phyloP scores from a whole-genome alignment of 2,113 vertebrate species.

The Agapornis roseicollis region DNA sequence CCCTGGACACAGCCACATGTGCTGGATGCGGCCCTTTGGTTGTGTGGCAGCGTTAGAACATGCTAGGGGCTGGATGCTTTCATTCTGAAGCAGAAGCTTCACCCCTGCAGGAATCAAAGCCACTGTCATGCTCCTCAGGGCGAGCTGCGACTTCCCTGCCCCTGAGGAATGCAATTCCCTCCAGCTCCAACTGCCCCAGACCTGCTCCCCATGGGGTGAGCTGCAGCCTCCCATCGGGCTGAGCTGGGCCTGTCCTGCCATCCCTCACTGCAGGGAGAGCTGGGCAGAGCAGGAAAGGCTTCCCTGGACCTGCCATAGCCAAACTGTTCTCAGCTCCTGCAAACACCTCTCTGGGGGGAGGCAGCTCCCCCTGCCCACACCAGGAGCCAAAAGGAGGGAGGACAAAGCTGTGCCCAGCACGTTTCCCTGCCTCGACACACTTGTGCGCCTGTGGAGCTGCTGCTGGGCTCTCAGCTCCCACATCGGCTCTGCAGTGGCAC shows the following conservation, averaged over 20 bases:
- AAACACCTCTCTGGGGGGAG: not conserved
- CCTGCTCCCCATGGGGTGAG: not conserved
- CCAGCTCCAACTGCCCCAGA: not conserved
- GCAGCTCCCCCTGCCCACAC: not conserved
- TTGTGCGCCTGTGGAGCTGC: not conserved
- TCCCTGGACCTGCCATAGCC: not conserved
- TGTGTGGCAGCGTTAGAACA: accelerated
- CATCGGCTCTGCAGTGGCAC: not conserved
- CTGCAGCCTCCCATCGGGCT: not conserved
- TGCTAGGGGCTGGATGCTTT: not conserved
- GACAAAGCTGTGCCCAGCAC: not conserved
- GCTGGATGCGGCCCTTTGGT: not conserved
- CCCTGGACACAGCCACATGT: accelerated
- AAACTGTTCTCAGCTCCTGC: not conserved
- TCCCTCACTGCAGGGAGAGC: not conserved
- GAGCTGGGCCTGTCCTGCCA: not conserved
- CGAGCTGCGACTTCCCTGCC: not conserved
- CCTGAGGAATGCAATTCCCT: not conserved
- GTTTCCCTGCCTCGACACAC: not conserved
- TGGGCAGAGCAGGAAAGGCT: not conserved
- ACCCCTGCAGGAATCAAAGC: not conserved
- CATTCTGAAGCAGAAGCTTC: not conserved
- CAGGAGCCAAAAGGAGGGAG: not conserved
- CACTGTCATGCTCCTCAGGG: accelerated
- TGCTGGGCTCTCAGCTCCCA: not conserved